Base-by-base conservation (phyloP, 2,113 vertebrate genomes). In the Vidua macroura region DNA sequence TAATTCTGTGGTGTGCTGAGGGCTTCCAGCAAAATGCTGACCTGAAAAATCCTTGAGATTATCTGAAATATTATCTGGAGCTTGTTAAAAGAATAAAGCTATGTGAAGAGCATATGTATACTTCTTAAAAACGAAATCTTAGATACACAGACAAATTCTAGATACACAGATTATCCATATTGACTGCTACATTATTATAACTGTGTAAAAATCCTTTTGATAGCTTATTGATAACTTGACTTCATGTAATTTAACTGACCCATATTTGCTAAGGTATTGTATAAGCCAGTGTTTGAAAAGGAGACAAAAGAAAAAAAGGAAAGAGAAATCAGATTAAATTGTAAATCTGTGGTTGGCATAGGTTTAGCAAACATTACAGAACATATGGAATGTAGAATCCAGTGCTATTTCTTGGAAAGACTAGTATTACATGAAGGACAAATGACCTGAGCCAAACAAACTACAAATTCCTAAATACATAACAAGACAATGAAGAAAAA, bases 241-340 rank as follows among this genome's bases (percentile, higher is more conserved):
- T 93, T 67, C 14, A 70, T 49, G 68, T 92, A 73, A 95, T 95
- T 93, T 86, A 88, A 88, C 66, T 90, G 93, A 96, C 59, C 41
- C 37, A 90, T 96, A 84, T 86, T 97, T 95, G 58, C 69, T 87
- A 79, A 88, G 62, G 53, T 70, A 83, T 8, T 64, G 22, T 48
- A 7, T 73, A 93, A 90, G 58, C 41, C 51, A 67, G 44, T 52
- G 49, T 89, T 91, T 95, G 88, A 60, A 92, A 83, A 52, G 51
- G 49, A 94, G 53, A 74, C 80, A 92, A 77, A 85, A 76, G 23
- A 12, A 51, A 18, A 25, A 43, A 33, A 52, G 39, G 7, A 28
- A 58, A 75, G 14, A 60, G 15, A 87, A 97, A 92, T 91, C 37
- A 95, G 82, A 96, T 96, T 68, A 94, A 94, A 87, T 58, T 86